A percentile compares a stretch with the other conserved stretches of the same genome.
Evolutionary conservation across 2,113 vertebrate species (phyloP).

Genomic region (Laticauda laticaudata): DNA sequence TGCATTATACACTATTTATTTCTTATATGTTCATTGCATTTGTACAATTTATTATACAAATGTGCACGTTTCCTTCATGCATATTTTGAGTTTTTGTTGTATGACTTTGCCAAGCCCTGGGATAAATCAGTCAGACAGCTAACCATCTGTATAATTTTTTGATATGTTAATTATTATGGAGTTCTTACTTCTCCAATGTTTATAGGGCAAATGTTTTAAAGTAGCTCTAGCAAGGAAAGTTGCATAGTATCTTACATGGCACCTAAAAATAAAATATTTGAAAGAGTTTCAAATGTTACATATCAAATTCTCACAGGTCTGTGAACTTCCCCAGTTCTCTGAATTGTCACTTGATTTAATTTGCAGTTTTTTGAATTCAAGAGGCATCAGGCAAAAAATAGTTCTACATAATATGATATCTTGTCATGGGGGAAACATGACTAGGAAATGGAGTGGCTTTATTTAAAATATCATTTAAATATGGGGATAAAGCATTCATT

Average conservation of each 20-base stretch:
- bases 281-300: not conserved
- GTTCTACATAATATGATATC: not conserved
- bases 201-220: not conserved
- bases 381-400: not conserved
- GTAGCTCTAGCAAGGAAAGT: not conserved
- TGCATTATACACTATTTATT: not conserved
- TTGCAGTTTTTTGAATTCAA: not conserved
- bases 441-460: not conserved
- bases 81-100: not conserved
- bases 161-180: not conserved
- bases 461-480: not conserved
- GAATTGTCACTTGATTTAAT: not conserved
- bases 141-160: not conserved
- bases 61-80: not conserved
- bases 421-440: not conserved
- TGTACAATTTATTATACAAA: not conserved
- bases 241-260: not conserved
- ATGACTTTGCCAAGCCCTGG: not conserved
- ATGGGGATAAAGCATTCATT: not conserved
- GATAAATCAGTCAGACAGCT: not conserved
- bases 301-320: not conserved
- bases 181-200: not conserved
- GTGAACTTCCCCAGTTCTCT: not conserved
- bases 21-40: not conserved
- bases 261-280: not conserved